Percentiles rank a stretch among this genome's conserved stretches.
phyloP scores from a whole-genome alignment of 2,113 vertebrate genomes.

The Amia ocellicauda region DNA sequence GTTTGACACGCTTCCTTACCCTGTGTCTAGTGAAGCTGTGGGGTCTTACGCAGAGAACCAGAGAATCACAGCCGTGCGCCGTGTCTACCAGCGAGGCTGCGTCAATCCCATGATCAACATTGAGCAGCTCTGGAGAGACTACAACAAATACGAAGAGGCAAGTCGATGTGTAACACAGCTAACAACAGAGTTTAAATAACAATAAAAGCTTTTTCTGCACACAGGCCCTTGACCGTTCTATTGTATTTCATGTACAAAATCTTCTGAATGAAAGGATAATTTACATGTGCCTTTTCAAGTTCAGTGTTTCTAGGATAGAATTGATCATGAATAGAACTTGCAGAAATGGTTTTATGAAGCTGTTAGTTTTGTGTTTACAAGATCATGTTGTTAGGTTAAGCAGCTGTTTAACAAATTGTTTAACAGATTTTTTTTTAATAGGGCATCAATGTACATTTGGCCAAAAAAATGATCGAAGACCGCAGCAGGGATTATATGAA shows the following conservation, averaged over 20 bases:
- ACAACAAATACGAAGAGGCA: conserved; percentile 99
- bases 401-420: too few species aligned
- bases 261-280: too few species aligned
- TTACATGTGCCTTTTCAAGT: too few species aligned
- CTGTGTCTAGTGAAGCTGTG: conserved; percentile 83
- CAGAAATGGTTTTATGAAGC: too few species aligned
- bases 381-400: too few species aligned
- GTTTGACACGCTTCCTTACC: conserved; percentile 10
- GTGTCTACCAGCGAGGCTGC: conserved; percentile 96
- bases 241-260: too few species aligned
- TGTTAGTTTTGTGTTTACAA: too few species aligned
- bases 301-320: too few species aligned
- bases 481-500: conserved; percentile 99
- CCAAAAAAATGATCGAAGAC: conserved; percentile 99
- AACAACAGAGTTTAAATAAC: background rate
- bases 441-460: conserved; percentile 98
- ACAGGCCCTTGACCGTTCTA: too few species aligned
- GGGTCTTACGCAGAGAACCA: conserved; percentile 98
- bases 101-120: conserved; percentile 99
- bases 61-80: conserved; percentile 93
- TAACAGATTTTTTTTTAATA: conserved; percentile 47
- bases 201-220: background rate
- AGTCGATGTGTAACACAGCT: too few species aligned
- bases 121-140: conserved; percentile 98
- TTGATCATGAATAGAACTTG: too few species aligned